A percentile compares a stretch with the other conserved stretches of the same genome.
Conservation (phyloP, 2,113 vertebrate genomes). For the Phrynosoma blainvillii region DNA sequence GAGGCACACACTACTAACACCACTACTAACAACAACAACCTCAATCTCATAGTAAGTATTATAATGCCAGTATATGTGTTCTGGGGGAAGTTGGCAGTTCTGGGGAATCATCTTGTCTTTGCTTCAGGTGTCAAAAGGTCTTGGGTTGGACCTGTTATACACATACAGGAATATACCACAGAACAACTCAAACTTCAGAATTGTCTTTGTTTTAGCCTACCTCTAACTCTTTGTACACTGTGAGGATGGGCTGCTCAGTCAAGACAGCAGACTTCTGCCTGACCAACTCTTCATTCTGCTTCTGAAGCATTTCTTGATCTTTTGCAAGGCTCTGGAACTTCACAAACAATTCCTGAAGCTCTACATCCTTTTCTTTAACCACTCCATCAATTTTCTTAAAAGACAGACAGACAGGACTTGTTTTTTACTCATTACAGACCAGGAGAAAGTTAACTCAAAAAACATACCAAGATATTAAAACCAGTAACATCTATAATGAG, state of each 20-base stretch:
- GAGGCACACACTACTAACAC: too few species aligned
- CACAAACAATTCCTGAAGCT: slow-evolving; percentile 82
- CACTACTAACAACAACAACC: too few species aligned
- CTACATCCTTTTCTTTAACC: slow-evolving; percentile 85
- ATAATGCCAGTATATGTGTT: neutral
- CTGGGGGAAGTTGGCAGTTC: too few species aligned
- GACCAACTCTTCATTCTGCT: slow-evolving; percentile 80
- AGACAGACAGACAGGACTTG: slow-evolving; percentile 10
- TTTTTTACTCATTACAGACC: too few species aligned
- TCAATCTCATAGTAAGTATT: too few species aligned
- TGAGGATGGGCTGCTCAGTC: slow-evolving; percentile 80
- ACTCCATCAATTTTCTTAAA: slow-evolving; percentile 81
- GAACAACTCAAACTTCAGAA: neutral
- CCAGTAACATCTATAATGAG: neutral
- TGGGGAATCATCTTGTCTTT: too few species aligned
- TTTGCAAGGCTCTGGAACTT: slow-evolving; percentile 80
- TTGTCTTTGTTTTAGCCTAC: slow-evolving; percentile 67
- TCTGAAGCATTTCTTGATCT: slow-evolving; percentile 81
- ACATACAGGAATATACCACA: too few species aligned
- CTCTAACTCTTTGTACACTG: slow-evolving; percentile 82
- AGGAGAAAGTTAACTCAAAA: too few species aligned
- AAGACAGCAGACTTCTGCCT: slow-evolving; percentile 83
- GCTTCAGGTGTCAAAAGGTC: too few species aligned
- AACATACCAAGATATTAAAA: neutral
- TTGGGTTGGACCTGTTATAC: too few species aligned